Evolutionary conservation across 2,113 vertebrate species (phyloP).

Genomic region (Gymnogyps californianus): DNA sequence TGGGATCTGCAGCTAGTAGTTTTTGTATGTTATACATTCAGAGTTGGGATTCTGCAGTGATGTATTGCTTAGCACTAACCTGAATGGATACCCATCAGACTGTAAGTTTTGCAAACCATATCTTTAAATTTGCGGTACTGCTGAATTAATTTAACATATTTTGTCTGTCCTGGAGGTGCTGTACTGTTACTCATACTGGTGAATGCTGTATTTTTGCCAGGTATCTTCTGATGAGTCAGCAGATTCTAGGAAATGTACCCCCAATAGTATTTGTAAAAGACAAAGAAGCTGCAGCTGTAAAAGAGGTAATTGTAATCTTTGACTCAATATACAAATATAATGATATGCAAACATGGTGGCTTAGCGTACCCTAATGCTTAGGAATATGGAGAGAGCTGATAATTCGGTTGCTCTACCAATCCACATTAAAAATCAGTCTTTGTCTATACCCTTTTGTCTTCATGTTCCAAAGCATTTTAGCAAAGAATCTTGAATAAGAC

Average conservation of each 20-base stretch:
- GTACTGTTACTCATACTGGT: not conserved
- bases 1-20: not conserved
- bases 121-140: not conserved
- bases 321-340: not conserved
- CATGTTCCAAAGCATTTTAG: not conserved
- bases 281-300: slow-evolving; percentile 68
- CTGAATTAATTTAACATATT: not conserved
- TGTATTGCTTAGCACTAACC: not conserved
- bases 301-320: slow-evolving; percentile 70
- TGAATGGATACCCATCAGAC: not conserved
- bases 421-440: not conserved
- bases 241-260: slow-evolving; percentile 76
- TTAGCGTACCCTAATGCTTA: not conserved
- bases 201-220: slow-evolving; percentile 59
- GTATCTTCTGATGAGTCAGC: slow-evolving; percentile 78
- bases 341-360: not conserved
- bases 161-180: not conserved
- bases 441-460: not conserved
- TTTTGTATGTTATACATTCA: not conserved
- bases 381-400: not conserved
- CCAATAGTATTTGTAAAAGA: slow-evolving; percentile 81
- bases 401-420: not conserved
- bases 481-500: not conserved
- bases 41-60: not conserved
- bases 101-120: not conserved